Base-by-base conservation (phyloP, 2,797 vertebrate species). In the Prionace glauca region DNA sequence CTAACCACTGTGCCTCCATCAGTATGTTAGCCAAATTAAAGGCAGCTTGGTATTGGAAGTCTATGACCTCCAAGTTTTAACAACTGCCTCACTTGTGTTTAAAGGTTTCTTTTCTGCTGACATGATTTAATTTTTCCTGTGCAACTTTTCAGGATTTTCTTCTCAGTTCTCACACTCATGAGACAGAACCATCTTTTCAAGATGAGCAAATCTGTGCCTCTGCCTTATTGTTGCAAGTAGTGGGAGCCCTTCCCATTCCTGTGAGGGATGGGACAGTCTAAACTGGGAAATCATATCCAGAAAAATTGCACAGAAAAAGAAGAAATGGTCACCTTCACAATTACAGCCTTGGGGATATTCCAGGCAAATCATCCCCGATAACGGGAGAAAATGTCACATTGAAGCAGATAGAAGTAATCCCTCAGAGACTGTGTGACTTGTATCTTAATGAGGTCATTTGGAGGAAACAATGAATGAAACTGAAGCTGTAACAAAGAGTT, bases 301-400 rank as follows among this genome's bases (percentile, higher is more conserved):
- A 69, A 41, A 69, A 92, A 41, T 69, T 41, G n/a, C 20, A 92
- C 10, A 41, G 22, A 41, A 41, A 20, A 41, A 36, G n/a, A 41
- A 36, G n/a, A 69, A 69, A 69, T 92, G 90, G n/a, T 92, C 90
- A 92, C n/a, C 90, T 92, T 92, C 90, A 69, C 90, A 92, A 41
- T 92, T 20, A 69, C 67, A 12, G n/a, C 90, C 90, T 69, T 69
- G 65, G n/a, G 65, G 90, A 69, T 92, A 69, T 41, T 67, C n/a
- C 90, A 92, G 20, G 62, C 90, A 26, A 69, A 36, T 92, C 65
- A 69, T 92, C 65, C n/a, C 90, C 26, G 62, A 69, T 67, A 69
- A 69, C 26, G n/a, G 90, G 20, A 16, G 36, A 41, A 92, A 69
- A 69, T 92, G 90, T 67, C 62, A 92, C 8, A 10, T 65, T 67